phyloP scores from a whole-genome alignment of 2,888 invertebrate genomes.

The Meteorus cinctellus region DNA sequence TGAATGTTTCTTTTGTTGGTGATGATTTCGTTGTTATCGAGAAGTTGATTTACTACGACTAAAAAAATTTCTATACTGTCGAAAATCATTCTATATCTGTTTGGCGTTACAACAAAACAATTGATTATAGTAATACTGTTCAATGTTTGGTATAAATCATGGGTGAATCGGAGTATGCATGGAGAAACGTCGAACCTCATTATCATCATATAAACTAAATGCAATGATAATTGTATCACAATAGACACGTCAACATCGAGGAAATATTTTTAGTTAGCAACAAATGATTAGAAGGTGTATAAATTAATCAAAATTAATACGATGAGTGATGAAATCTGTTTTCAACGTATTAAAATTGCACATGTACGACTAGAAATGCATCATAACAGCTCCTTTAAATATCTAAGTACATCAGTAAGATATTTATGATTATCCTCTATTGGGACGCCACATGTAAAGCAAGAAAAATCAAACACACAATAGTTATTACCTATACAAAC shows the following conservation, averaged over 20 bases:
- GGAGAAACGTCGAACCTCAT: not conserved
- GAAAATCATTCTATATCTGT: not conserved
- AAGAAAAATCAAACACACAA: not conserved
- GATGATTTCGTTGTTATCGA: slow-evolving; percentile 16
- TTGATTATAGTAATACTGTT: slow-evolving; percentile 14
- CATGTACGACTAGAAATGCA: slow-evolving; percentile 17
- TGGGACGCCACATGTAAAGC: not conserved
- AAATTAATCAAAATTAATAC: slow-evolving; percentile 1
- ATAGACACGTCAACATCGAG: slow-evolving; percentile 3
- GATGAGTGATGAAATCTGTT: not conserved
- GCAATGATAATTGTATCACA: not conserved
- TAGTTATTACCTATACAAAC: not conserved
- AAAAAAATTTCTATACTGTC: not conserved
- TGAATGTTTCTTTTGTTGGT: not conserved
- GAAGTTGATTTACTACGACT: not conserved
- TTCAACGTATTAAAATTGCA: not conserved
- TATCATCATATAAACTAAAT: not conserved
- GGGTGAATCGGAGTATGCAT: not conserved
- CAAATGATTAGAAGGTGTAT: slow-evolving; percentile 18
- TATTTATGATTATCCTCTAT: not conserved
- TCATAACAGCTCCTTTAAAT: not conserved
- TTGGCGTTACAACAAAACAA: not conserved
- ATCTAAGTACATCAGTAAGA: slow-evolving; percentile 2
- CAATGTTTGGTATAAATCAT: slow-evolving; percentile 12
- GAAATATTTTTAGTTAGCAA: slow-evolving; percentile 18